phyloP scores from a whole-genome alignment of 2,888 invertebrate genomes.

The Penaeus monodon region DNA sequence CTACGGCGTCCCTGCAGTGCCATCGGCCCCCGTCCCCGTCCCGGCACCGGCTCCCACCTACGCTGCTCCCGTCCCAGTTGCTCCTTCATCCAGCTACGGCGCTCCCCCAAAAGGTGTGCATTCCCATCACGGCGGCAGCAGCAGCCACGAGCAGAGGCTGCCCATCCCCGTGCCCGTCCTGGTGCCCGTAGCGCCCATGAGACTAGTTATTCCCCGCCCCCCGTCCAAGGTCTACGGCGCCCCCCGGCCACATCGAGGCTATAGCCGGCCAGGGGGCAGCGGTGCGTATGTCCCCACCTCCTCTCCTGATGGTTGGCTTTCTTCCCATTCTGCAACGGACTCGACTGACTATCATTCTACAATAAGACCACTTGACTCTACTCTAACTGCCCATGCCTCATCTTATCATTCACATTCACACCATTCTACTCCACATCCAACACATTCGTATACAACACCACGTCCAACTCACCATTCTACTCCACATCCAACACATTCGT shows the following conservation, averaged over 20 bases:
- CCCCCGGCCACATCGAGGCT: constrained; percentile 29
- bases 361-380: constrained; percentile 1
- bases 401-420: no score
- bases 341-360: no score
- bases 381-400: not conserved
- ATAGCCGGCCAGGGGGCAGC: constrained; percentile 34
- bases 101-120: constrained; percentile 42
- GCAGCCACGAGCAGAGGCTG: constrained; percentile 6
- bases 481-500: no score
- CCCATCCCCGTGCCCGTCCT: constrained; percentile 32
- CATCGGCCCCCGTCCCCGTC: no score
- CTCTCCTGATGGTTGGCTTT: constrained; percentile 32
- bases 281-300: constrained; percentile 40
- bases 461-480: no score
- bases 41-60: not conserved
- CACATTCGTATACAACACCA: no score
- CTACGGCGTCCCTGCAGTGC: constrained; percentile 27
- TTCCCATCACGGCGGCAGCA: constrained; percentile 14
- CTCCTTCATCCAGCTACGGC: constrained; percentile 44
- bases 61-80: not conserved
- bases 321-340: constrained; percentile 15
- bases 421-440: no score
- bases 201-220: constrained; percentile 31
- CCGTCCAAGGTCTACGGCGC: constrained; percentile 29
- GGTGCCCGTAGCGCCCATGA: constrained; percentile 23